Evolutionary conservation across 23 tunicate species (phyloP), one percentile per base, ranked within the genome.

Genomic region (Oikopleura albicans): DNA sequence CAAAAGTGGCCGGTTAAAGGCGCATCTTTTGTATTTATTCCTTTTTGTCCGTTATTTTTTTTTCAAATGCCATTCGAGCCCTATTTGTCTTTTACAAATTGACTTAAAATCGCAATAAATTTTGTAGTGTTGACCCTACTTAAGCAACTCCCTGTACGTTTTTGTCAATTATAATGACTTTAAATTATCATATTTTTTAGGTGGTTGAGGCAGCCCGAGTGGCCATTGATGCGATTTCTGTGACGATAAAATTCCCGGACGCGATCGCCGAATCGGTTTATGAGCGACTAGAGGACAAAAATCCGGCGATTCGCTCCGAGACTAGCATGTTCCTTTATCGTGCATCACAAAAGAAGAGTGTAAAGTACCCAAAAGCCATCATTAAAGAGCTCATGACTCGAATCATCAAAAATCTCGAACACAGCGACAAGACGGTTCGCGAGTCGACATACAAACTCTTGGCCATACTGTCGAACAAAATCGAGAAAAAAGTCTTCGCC

Each of bases 301-400:
- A 95, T 89, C 99, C 99, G 35, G 40, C 90, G 0, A 87, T 95
- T 39, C 89, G 90, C 28, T 88, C 90, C 1, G 96, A 91, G 85
- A 86, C 87, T 36, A 91, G 90, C 4, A 40, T 88, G 27, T 95
- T 95, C 40, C 57, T 95, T 63, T 71, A 16, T 29, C 79, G 79
- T 2, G 28, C 37, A 2, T 71, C 79, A 27, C 2, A 16, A 37
- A 16, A 16, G 79, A 71, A 71, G 31, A 31, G 2, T 16, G 37
- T 71, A 12, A 71, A 12, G 34, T 71, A 12, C 37, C 37, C 79
- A 71, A 95, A 95, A 85, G 84, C 91, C 35, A 33, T 88, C 22
- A 85, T 90, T 39, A 95, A 95, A 66, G 79, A 66, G 31, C 41
- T 90, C 39, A 83, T 91, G 33, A 2, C 40, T 1, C n/a, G 28